These are phyloP conservation scores for Dexiosoma caninum DNA, from an alignment of 2,888 invertebrate species.

Conservation along the genomic window DNA sequence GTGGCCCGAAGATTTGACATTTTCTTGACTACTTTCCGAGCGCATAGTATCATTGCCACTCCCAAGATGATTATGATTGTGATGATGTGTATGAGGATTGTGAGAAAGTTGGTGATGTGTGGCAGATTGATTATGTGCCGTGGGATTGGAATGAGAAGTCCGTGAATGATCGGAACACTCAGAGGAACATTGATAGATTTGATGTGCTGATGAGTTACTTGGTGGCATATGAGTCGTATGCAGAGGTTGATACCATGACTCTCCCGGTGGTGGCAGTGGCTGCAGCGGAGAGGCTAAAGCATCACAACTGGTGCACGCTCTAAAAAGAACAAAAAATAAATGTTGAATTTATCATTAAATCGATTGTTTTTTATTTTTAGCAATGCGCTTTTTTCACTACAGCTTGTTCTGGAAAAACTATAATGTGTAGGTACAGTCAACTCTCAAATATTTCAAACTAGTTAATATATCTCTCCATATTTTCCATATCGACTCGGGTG, in stretches of 20 bases:
- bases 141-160: conserved; percentile 71
- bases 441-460: too few relatives aligned
- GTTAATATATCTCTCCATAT: too few relatives aligned
- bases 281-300: conserved; percentile 76
- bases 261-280: conserved; percentile 72
- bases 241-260: conserved; percentile 77
- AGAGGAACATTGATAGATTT: conserved; percentile 78
- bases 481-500: too few relatives aligned
- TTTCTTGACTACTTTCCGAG: conserved; percentile 74
- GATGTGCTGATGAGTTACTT: conserved; percentile 72
- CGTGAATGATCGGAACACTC: conserved; percentile 78
- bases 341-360: too few relatives aligned
- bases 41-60: conserved; percentile 69
- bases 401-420: too few relatives aligned
- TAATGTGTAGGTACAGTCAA: too few relatives aligned
- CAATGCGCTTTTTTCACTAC: too few relatives aligned
- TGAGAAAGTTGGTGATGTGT: conserved; percentile 63
- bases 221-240: conserved; percentile 69
- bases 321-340: too few relatives aligned
- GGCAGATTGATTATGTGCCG: conserved; percentile 60
- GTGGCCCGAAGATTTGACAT: conserved; percentile 67
- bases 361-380: too few relatives aligned
- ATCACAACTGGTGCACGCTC: conserved; percentile 77
- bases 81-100: conserved; percentile 64
- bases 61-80: conserved; percentile 60